Evolutionary conservation across 2,797 vertebrate genomes (phyloP).

Genomic region (Coranthus polyacanthus): DNA sequence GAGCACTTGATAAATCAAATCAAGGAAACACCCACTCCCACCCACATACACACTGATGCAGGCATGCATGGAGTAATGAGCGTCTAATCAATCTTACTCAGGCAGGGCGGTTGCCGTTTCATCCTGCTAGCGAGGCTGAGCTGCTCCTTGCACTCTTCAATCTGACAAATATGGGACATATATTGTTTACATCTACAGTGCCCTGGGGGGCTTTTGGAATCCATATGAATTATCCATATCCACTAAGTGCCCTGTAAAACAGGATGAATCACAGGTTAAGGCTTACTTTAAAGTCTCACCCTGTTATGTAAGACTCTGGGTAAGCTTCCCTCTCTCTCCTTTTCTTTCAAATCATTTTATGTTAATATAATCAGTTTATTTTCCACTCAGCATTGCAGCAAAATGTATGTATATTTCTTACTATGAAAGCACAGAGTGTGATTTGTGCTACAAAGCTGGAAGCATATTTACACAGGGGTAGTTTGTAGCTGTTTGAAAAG

Average conservation of each 20-base stretch:
- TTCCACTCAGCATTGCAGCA: conserved; percentile 28
- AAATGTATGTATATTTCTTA: conserved; percentile 10
- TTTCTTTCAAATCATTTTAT: conserved; percentile 4
- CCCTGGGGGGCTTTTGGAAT: conserved; percentile 69
- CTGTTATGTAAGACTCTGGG: conserved; percentile 53
- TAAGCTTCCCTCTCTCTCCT: neutral
- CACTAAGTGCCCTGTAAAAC: conserved; percentile 79
- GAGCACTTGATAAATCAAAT: conserved; percentile 79
- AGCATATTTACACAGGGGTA: neutral
- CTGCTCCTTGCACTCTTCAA: conserved; percentile 59
- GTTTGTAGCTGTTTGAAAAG: neutral
- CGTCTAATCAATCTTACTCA: conserved; percentile 74
- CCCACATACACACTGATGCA: conserved; percentile 22
- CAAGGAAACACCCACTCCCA: conserved; percentile 67
- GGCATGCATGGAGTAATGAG: conserved; percentile 59
- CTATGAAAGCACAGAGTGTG: neutral
- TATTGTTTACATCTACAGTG: conserved; percentile 77
- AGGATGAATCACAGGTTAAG: conserved; percentile 72
- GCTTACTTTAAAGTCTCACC: conserved; percentile 42
- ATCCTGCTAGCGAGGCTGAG: conserved; percentile 55
- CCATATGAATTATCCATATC: conserved; percentile 81
- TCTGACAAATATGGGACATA: conserved; percentile 73
- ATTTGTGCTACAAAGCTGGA: conserved; percentile 4
- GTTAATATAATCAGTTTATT: conserved; percentile 37
- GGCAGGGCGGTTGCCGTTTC: conserved; percentile 53